Evolutionary conservation across 2,113 vertebrate species (phyloP).

Genomic region (Hemichromis elongatus): DNA sequence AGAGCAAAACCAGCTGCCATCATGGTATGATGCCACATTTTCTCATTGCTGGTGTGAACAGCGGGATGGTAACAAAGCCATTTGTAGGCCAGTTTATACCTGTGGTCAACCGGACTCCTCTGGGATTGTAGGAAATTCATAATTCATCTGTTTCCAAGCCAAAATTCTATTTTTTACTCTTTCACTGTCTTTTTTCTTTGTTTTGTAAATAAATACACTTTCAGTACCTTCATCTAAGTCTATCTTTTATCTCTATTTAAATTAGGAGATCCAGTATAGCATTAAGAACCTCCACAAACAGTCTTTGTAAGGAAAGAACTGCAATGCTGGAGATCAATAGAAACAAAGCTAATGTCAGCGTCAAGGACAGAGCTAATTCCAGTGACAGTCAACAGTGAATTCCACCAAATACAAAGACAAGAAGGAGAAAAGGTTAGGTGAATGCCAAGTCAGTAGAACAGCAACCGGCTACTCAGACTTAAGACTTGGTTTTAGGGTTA

Average conservation of each 20-base stretch:
- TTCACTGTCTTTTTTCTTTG: background rate
- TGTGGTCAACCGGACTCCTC: background rate
- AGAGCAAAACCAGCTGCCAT: background rate
- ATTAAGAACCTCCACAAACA: background rate
- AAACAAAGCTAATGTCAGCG: constrained; percentile 31
- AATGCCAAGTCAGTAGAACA: background rate
- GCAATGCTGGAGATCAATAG: constrained; percentile 15
- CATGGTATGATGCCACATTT: background rate
- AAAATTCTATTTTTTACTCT: background rate
- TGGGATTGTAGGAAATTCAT: background rate
- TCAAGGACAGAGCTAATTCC: constrained; percentile 17
- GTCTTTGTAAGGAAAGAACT: constrained; percentile 4
- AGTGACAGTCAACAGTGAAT: background rate
- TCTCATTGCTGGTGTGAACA: background rate
- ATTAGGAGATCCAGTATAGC: background rate
- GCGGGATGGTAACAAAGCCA: background rate
- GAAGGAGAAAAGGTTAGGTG: background rate
- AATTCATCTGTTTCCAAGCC: background rate
- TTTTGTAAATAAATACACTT: background rate
- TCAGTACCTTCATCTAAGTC: background rate
- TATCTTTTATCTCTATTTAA: background rate
- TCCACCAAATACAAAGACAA: background rate
- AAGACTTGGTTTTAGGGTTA: background rate
- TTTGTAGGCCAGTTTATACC: constrained; percentile 1
- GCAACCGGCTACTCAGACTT: background rate